A percentile compares a stretch with the other conserved stretches of the same genome.
Conservation (phyloP, 2,113 vertebrate genomes). For the Platysternon megacephalum region DNA sequence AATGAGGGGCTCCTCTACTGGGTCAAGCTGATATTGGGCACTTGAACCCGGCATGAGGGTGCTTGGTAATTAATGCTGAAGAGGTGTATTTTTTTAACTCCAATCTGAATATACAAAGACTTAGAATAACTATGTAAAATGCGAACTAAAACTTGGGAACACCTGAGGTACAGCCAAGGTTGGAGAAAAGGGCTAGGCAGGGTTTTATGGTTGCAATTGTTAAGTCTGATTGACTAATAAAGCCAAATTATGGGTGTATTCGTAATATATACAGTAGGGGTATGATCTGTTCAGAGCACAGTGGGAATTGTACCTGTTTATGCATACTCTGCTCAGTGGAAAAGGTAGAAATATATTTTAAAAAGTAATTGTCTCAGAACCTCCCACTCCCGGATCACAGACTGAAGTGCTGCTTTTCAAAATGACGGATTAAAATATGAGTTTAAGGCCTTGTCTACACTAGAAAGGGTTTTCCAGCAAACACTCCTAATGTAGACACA, state of each 20-base stretch:
- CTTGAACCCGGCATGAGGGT: not conserved
- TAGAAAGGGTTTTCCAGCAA: not conserved
- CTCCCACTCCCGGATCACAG: conserved; percentile 12
- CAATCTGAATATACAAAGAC: not conserved
- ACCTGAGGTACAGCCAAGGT: not conserved
- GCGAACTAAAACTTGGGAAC: not conserved
- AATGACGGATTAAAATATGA: conserved; percentile 13
- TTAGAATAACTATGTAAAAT: not conserved
- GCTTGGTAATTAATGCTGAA: not conserved
- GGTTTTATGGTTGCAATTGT: not conserved
- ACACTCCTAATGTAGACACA: not conserved
- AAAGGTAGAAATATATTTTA: not conserved
- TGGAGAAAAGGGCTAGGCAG: not conserved
- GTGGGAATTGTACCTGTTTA: conserved; percentile 3
- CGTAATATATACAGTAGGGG: not conserved
- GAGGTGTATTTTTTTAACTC: not conserved
- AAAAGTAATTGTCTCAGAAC: not conserved
- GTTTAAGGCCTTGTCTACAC: conserved; percentile 11
- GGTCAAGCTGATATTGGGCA: not conserved
- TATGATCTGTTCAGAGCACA: conserved; percentile 6
- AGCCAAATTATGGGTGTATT: not conserved
- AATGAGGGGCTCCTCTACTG: not conserved
- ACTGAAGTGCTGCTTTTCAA: conserved; percentile 42
- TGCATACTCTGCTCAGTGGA: not conserved
- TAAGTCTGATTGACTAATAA: not conserved